phyloP scores from a whole-genome alignment of 2,888 invertebrate species.

The Heteropelma amictum region DNA sequence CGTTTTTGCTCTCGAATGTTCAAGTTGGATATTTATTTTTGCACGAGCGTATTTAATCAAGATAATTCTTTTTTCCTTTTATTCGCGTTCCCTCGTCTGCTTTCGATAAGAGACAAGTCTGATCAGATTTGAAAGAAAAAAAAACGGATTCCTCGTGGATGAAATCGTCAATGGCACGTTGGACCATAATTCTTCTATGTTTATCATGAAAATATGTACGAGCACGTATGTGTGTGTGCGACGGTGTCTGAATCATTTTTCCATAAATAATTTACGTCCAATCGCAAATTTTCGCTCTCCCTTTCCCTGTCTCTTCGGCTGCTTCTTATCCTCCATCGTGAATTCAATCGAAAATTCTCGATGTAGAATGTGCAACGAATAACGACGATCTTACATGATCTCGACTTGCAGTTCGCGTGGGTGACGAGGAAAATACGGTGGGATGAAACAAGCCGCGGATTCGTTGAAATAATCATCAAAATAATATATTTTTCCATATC shows the following conservation, averaged over 20 bases:
- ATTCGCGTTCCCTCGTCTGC: neutral
- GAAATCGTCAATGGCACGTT: slow-evolving; percentile 12
- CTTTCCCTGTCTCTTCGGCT: neutral
- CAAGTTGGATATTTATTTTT: no score
- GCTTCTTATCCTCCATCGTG: slow-evolving; percentile 22
- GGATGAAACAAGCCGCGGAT: slow-evolving; percentile 8
- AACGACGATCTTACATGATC: slow-evolving; percentile 35
- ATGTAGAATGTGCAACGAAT: slow-evolving; percentile 43
- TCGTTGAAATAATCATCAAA: slow-evolving; percentile 43
- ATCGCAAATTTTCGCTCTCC: neutral
- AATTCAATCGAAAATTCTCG: slow-evolving; percentile 55
- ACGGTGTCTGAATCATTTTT: slow-evolving; percentile 17
- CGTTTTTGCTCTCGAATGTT: no score
- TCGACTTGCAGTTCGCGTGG: neutral
- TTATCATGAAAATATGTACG: neutral
- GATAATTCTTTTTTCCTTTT: neutral
- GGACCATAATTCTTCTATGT: no score
- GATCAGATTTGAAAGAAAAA: neutral
- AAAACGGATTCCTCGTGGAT: no score
- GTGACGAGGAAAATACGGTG: neutral
- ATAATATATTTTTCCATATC: slow-evolving; percentile 34
- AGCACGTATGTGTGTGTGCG: neutral
- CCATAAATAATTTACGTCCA: slow-evolving; percentile 44
- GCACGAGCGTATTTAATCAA: neutral
- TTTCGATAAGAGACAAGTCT: neutral